Percentiles rank a stretch among this genome's conserved stretches.
These are phyloP conservation scores for Pipistrellus kuhlii DNA, from an alignment of 2,797 vertebrate genomes.

Conservation along the genomic window DNA sequence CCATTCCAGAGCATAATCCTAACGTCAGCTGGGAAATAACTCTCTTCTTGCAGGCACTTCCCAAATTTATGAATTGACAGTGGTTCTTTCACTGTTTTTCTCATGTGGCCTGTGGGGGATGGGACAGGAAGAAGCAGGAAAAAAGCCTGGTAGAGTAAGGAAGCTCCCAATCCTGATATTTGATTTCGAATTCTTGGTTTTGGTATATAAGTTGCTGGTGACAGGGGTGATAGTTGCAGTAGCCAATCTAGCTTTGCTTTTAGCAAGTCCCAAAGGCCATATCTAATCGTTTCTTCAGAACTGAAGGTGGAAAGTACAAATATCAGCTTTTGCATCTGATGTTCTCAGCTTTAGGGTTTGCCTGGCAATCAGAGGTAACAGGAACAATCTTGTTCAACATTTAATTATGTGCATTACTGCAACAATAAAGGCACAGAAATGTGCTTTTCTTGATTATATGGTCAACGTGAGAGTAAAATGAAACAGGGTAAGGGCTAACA, in stretches of 20 bases:
- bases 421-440: neutral
- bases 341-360: neutral
- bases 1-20: neutral
- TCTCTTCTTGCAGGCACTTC: neutral
- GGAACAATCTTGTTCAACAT: neutral
- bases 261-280: neutral
- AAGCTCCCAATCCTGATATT: neutral
- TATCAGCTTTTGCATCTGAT: neutral
- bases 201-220: neutral
- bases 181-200: neutral
- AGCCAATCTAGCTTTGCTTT: conserved; percentile 22
- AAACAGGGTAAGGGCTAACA: neutral
- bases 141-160: neutral
- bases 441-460: neutral
- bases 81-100: neutral
- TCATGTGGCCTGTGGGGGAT: neutral
- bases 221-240: neutral
- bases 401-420: neutral
- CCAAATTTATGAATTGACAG: neutral
- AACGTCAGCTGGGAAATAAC: neutral
- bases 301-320: neutral
- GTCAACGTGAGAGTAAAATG: neutral
- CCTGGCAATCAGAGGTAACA: neutral
- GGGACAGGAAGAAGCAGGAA: neutral
- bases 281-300: conserved; percentile 30